Base-by-base conservation (phyloP, 2,113 vertebrate species). In the Rana temporaria region DNA sequence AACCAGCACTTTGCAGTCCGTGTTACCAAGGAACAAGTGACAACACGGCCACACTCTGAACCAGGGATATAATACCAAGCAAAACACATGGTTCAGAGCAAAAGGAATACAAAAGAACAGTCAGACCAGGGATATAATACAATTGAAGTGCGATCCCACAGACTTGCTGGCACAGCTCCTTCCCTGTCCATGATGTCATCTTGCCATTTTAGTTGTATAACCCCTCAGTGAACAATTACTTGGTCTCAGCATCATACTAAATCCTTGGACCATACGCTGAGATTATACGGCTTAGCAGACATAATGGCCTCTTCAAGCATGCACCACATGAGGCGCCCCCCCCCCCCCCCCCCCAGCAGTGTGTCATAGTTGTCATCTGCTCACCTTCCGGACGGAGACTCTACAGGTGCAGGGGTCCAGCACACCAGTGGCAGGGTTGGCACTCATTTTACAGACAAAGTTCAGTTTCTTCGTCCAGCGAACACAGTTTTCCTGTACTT, bases 371-470 rank as follows among this genome's bases (percentile, higher is more conserved):
- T 9, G 77, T 53, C 78, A 65, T 30, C 67, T 18, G 38, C 92
- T 89, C 87, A 98, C 98, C 95, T 99, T 99, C 64, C 98, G 94
- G 85, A 99, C 97, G 0, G 98, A 99, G 52, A 99, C 96, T 6
- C 98, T 90, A 93, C 97, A 98, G 90, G 98, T 62, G 19, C 97
- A 97, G 16, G 96, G 96, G 84, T 99, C 98, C 91, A 99, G 92
- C 81, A 99, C 96, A 6, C 98, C 98, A 0, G 97, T 99, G 86
- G 96, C 94, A 0, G 97, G 95, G 90, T 96, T 99, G 84, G 97
- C 97, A 14, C 96, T 98, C 97, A 99, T 98, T 84, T 99, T 99
- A 59, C 97, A 99, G 86, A 98, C 93, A 24, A 99, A 99, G 57
- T 91, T 95, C 85, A 98, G 99, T 88, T 94, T 96, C 92, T 97